Base-by-base conservation (phyloP, 2,888 invertebrate genomes). In the Chrysolina oricalcia region DNA sequence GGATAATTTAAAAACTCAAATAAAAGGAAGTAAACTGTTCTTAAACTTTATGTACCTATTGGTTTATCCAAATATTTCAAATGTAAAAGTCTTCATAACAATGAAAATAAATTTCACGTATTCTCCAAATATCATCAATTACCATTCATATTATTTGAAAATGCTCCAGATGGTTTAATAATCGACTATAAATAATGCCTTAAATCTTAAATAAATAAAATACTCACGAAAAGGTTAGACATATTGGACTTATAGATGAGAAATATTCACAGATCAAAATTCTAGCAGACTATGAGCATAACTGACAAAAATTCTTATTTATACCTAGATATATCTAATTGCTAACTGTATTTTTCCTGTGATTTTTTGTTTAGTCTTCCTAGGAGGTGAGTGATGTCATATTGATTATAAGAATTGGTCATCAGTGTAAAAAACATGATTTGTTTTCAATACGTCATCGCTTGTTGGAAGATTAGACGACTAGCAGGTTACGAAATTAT, bases 221-320 rank as follows among this genome's bases (percentile, higher is more conserved):
- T 53, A 53, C 53, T 53, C 5, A 53, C 53, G 53, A 53, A 53
- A 0, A 53, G 53, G 21, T 53, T 53, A 23, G 53, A 53, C 53
- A 53, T 53, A 13, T 13, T 53, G 53, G 13, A 53, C 21, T 53
- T 13, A 35, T 3, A 8, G 35, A 35, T 35, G 53, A 11, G 53
- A 43, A 2, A 15, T 43, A 19, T 19, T 53, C 23, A 53, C 53
- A 53, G 19, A 19, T 53, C 21, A 21, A 53, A 23, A 53, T 53
- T 53, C 21, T 11, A 19, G 19, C 53, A 11, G 19, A 53, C 21
- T 53, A 21, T 53, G 53, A 53, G 5, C 19, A 21, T 21, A 19
- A 5, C 21, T 4, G 9, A 53, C 1, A 13, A 13, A 13, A n/a
- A 8, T 9, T 2, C 17, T 48, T 17, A n/a, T 48, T n/a, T 48